Evolutionary conservation across 2,888 invertebrate genomes (phyloP).

Genomic region (Erannis defoliaria): DNA sequence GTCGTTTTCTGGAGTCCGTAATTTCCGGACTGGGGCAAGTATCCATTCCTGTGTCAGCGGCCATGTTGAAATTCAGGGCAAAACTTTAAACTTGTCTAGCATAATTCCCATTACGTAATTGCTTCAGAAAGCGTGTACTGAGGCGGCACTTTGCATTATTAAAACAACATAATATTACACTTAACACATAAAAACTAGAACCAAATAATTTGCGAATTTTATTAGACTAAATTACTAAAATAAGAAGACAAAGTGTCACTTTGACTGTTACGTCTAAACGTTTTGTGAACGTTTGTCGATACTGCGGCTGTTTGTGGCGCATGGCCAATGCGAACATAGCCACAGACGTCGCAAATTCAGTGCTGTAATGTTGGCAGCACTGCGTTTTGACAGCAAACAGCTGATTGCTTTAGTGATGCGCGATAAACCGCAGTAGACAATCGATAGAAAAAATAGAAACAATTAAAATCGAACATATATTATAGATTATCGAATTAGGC

Average conservation of each 20-base stretch:
- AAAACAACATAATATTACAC: slow-evolving; percentile 76
- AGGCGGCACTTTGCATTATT: slow-evolving; percentile 80
- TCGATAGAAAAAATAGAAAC: slow-evolving; percentile 10
- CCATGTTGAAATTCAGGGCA: slow-evolving; percentile 91
- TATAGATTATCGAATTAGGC: no score
- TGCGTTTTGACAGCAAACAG: slow-evolving; percentile 79
- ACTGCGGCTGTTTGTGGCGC: slow-evolving; percentile 81
- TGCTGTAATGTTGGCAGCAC: slow-evolving; percentile 64
- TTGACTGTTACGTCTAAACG: slow-evolving; percentile 82
- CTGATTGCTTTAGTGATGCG: slow-evolving; percentile 74
- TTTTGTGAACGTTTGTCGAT: slow-evolving; percentile 85
- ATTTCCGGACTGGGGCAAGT: slow-evolving; percentile 97
- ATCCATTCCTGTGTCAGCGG: slow-evolving; percentile 97
- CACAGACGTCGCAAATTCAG: slow-evolving; percentile 51
- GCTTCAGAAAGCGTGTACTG: slow-evolving; percentile 77
- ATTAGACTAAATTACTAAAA: slow-evolving; percentile 79
- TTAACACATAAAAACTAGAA: slow-evolving; percentile 82
- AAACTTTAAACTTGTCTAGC: slow-evolving; percentile 86
- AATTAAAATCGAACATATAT: slow-evolving; percentile 4
- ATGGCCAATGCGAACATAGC: slow-evolving; percentile 74
- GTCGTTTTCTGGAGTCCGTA: slow-evolving; percentile 96
- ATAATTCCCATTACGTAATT: slow-evolving; percentile 87
- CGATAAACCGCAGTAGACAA: slow-evolving; percentile 10
- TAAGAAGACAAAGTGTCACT: slow-evolving; percentile 81
- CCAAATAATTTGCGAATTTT: slow-evolving; percentile 71